These are phyloP conservation scores for Meriones psammophilus DNA, from an alignment of 2,797 vertebrate species.

Conservation along the genomic window DNA sequence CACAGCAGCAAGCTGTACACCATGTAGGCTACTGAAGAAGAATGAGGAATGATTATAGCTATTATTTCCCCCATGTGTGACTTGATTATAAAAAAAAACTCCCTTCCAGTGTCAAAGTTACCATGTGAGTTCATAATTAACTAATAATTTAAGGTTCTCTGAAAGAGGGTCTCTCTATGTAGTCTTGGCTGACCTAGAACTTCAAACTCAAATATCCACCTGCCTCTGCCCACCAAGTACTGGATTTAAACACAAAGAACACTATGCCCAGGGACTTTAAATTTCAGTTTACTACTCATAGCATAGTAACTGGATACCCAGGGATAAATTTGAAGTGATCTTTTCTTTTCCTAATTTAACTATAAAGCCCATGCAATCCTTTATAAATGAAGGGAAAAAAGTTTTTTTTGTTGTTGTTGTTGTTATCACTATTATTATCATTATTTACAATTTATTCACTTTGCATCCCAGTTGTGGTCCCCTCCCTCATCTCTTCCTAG, in stretches of 20 bases:
- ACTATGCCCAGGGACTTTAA: background rate
- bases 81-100: background rate
- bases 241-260: background rate
- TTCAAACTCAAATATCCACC: background rate
- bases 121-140: background rate
- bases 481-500: no score
- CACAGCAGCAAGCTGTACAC: background rate
- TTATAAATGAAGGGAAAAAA: no score
- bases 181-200: background rate
- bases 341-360: background rate
- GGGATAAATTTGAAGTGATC: background rate
- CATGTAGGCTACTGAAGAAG: background rate
- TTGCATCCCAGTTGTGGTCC: no score
- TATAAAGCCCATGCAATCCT: background rate
- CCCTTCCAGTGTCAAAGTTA: background rate
- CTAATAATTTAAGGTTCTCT: background rate
- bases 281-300: background rate
- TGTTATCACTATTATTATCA: no score
- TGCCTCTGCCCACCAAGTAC: background rate
- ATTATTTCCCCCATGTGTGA: background rate
- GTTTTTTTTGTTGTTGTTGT: background rate
- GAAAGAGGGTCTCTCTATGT: background rate
- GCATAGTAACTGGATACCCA: background rate
- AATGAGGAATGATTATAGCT: background rate
- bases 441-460: no score